Conservation (phyloP, 2,888 invertebrate species). For the Brachyptera putata region DNA sequence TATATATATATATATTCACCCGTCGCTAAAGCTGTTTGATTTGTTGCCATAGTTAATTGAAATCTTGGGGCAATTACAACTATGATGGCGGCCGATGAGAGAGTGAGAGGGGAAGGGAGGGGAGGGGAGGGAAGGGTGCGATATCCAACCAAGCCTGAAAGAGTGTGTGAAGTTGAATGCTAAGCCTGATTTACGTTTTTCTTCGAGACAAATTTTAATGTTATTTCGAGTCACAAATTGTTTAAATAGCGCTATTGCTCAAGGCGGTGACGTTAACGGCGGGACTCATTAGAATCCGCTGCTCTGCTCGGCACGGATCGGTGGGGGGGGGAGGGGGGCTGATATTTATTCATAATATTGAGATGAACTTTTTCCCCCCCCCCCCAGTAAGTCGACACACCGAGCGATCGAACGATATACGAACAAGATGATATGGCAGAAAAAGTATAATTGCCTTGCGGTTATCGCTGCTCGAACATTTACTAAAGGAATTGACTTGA, state of each 20-base stretch:
- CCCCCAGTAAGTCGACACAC: slow-evolving; percentile 23
- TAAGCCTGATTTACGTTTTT: slow-evolving; percentile 51
- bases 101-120: slow-evolving; percentile 2
- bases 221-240: slow-evolving; percentile 53
- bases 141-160: slow-evolving; percentile 3
- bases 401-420: slow-evolving; percentile 26
- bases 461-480: slow-evolving; percentile 29
- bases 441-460: slow-evolving; percentile 29
- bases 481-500: slow-evolving; percentile 27
- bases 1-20: slow-evolving; percentile 16
- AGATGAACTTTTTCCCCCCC: slow-evolving; percentile 43
- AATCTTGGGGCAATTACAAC: slow-evolving; percentile 49
- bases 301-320: no score
- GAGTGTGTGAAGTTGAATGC: slow-evolving; percentile 38
- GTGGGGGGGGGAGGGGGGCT: slow-evolving; percentile 40
- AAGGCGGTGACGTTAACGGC: slow-evolving; percentile 49
- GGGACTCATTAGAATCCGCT: slow-evolving; percentile 47
- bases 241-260: slow-evolving; percentile 53
- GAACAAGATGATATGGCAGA: slow-evolving; percentile 25
- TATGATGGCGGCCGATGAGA: slow-evolving; percentile 38
- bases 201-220: slow-evolving; percentile 50
- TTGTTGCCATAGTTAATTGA: slow-evolving; percentile 52
- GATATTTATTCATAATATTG: slow-evolving; percentile 51
- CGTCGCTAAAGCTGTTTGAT: slow-evolving; percentile 52
- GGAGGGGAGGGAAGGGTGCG: slow-evolving; percentile 2